Base-by-base conservation (phyloP, 1,140 invertebrate species). In the Ceratina japonica region DNA sequence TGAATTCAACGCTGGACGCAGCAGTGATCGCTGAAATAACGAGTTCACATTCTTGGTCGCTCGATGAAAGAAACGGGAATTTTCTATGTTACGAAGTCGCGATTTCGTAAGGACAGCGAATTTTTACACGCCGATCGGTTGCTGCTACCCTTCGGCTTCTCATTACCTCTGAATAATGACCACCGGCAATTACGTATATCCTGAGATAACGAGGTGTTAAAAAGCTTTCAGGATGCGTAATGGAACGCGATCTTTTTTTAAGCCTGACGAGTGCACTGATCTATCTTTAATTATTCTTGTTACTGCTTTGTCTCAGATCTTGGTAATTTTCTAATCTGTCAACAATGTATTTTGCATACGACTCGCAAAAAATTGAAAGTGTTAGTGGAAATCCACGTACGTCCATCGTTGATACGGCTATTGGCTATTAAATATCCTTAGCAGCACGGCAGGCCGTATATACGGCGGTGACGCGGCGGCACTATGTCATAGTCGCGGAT, bases 1-100 rank as follows among this genome's bases (percentile, higher is more conserved):
- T 49, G 20, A 18, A 5, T 65, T 44, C 20, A n/a, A 44, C 44
- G 65, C 24, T 68, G 16, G 52, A 54, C 66, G 27, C 15, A 16
- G 61, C 37, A 31, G 27, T 7, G 8, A 31, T n/a, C 24, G 56
- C 24, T 64, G 75, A 78, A 78, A 78, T 78, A 78, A 78, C 75
- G 75, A 78, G 69, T 78, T 63, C 75, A 27, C 75, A 78, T 78
- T 78, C 75, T 72, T 72, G 49, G 56, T 22, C 37, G 44, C 18
- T n/a, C 16, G 10, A 16, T 68, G 44, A 64, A 75, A 75, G 74
- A 75, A 75, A 75, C 31, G 49, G 49, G 66, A 72, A 56, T 78
- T 71, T 37, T 78, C 68, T 56, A 68, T 56, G 59, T 78, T 63
- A 72, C 70, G 54, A 72, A 78, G 68, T 78, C 68, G 61, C 59